Base-by-base conservation (phyloP, 2,113 vertebrate species). In the Macquaria australasica region DNA sequence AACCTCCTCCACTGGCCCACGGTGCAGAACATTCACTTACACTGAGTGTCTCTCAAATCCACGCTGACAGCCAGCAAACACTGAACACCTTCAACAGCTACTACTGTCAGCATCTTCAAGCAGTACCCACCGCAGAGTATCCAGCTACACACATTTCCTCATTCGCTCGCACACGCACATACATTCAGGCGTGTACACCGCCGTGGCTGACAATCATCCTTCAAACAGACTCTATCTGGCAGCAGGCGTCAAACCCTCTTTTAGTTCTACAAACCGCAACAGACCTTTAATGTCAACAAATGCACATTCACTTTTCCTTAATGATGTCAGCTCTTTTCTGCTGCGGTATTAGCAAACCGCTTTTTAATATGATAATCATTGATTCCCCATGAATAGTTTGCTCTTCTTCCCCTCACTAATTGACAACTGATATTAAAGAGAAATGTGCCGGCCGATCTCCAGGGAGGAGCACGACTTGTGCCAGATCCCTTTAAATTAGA, bases 341-440 rank as follows among this genome's bases (percentile, higher is more conserved):
- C 83, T 62, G 76, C 10, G 3, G 74, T 81, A 60, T 87, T 86
- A 83, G 72, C 64, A 68, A 83, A 83, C 34, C 14, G 1, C 45
- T 89, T 89, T 93, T 89, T 88, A 91, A 95, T 91, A 82, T 73
- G 82, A 88, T 94, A 92, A 94, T 95, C 88, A 93, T 92, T 75
- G 77, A 92, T 91, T 95, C 80, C 70, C 87, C 82, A 23, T 82
- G 86, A 93, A 92, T 90, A 92, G 87, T 93, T 93, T 92, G 81
- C 85, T 93, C 87, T 50, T 59, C 59, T 86, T 81, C 50, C 73
- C 63, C 59, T 86, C 84, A 34, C 85, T 94, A 93, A 94, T 92
- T 94, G 90, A 93, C 88, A 84, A 66, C 70, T 88, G 79, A 92
- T 94, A 92, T 93, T 93, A 89, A 94, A 93, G 88, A 87, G 84